Evolutionary conservation across 1,140 invertebrate species (phyloP), one percentile per base, ranked within the genome.

Genomic region (Ruditapes philippinarum): DNA sequence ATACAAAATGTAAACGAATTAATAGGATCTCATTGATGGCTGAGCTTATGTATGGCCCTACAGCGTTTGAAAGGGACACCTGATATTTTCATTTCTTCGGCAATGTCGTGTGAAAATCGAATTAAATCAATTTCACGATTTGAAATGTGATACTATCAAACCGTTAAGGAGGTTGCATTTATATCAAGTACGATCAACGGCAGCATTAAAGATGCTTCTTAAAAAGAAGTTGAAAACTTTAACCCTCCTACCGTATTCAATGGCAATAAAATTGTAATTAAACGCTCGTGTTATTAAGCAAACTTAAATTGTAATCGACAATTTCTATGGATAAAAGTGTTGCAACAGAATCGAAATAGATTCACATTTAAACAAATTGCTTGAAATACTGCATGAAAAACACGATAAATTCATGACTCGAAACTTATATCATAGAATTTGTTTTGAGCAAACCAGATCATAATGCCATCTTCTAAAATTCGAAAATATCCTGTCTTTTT

Each of bases 81-180:
- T 70, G 65, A 70, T 70, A 70, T 31, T 40, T 40, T 12, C 33
- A 22, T 36, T 70, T 70, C n/a, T 70, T 14, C 33, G 36, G 19
- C 65, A 38, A 17, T 38, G 31, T 70, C 65, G 65, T 70, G 65
- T 70, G 65, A 70, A 70, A 70, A 70, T 70, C 65, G 65, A 70
- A 70, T 70, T 70, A 70, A 70, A 70, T 70, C 65, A 70, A 70
- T 70, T 70, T 70, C 65, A 70, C 36, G 33, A 38, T 38, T 70
- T 38, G 65, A 38, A 70, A 70, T 25, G 38, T 22, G 65, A 70
- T 40, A 70, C 25, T 17, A 70, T 70, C 65, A 28, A 1, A 0
- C 33, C n/a, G n/a, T 1, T 70, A 38, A 70, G 38, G 36, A 70
- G n/a, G 65, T 70, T 70, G 65, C 65, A 38, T 38, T 31, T 38